Percentiles rank a stretch among this genome's conserved stretches.
These are phyloP conservation scores for Drosophila anceps DNA, from an alignment of 2,888 invertebrate genomes.

Conservation along the genomic window DNA sequence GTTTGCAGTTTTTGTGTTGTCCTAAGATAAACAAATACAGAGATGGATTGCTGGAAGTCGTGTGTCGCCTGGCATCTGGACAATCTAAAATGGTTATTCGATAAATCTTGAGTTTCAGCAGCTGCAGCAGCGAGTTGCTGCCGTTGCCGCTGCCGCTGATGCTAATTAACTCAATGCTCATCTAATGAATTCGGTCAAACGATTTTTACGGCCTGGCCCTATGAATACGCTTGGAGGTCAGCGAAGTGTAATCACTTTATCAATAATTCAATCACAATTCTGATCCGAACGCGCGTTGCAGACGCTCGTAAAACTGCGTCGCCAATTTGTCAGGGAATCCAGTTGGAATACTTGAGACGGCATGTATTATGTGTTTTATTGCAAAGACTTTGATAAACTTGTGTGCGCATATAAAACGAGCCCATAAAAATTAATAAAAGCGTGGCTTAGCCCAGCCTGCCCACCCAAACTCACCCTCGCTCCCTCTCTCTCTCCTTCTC, in stretches of 20 bases:
- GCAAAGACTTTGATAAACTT: slow-evolving; percentile 60
- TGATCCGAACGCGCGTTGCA: slow-evolving; percentile 11
- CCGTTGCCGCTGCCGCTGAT: slow-evolving; percentile 15
- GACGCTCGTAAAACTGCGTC: slow-evolving; percentile 71
- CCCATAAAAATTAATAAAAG: slow-evolving; percentile 80
- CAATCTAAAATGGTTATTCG: slow-evolving; percentile 72
- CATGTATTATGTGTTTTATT: slow-evolving; percentile 70
- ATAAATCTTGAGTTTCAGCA: slow-evolving; percentile 55
- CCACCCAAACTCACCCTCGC: not conserved
- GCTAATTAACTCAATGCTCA: slow-evolving; percentile 54
- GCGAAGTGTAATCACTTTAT: slow-evolving; percentile 74
- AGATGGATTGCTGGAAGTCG: slow-evolving; percentile 76
- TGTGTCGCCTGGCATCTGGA: slow-evolving; percentile 77
- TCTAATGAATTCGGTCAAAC: slow-evolving; percentile 63
- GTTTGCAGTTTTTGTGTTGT: slow-evolving; percentile 43
- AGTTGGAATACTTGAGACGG: slow-evolving; percentile 36
- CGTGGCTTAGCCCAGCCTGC: slow-evolving; percentile 6
- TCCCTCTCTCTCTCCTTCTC: not conserved
- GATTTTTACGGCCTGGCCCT: slow-evolving; percentile 56
- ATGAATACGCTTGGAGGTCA: slow-evolving; percentile 44
- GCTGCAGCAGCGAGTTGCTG: not conserved
- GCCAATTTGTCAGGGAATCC: slow-evolving; percentile 53
- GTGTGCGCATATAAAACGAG: slow-evolving; percentile 59
- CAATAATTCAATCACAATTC: slow-evolving; percentile 78
- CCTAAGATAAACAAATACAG: slow-evolving; percentile 77